Percentiles rank a stretch among this genome's conserved stretches.
These are phyloP conservation scores for Struthidea cinerea DNA, from an alignment of 2,113 vertebrate genomes.

Conservation along the genomic window DNA sequence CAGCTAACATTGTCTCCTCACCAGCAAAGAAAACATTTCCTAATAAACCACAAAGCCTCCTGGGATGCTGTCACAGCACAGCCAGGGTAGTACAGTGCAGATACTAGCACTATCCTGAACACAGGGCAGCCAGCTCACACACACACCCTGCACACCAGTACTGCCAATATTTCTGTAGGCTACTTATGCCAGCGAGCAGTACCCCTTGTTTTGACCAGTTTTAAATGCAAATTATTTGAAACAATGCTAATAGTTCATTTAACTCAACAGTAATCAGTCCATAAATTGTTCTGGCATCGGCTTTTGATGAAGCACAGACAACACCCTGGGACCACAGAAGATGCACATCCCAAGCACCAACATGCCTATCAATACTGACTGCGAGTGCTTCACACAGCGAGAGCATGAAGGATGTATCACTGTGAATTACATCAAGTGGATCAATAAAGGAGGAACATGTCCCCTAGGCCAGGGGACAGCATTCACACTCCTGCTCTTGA, in stretches of 20 bases:
- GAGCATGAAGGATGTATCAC: background rate
- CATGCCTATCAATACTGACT: background rate
- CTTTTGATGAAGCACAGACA: background rate
- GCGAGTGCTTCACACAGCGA: background rate
- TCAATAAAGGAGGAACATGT: background rate
- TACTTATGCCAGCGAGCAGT: background rate
- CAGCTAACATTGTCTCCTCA: rapidly evolving
- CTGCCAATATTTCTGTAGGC: background rate
- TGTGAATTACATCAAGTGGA: background rate
- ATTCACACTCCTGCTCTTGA: background rate
- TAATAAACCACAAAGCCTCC: background rate
- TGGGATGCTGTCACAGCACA: background rate
- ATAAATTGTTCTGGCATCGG: background rate
- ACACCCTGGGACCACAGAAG: background rate
- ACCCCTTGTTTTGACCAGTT: background rate
- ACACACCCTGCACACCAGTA: background rate
- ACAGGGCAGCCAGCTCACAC: background rate
- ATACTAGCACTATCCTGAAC: background rate
- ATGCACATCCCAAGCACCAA: background rate
- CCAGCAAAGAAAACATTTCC: background rate
- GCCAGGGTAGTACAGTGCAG: background rate
- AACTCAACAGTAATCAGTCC: background rate
- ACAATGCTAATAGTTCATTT: background rate
- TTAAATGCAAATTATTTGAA: background rate
- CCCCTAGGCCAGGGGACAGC: background rate